Evolutionary conservation across 2,888 invertebrate species (phyloP).

Genomic region (Galeopsomyia nigrocyanea): DNA sequence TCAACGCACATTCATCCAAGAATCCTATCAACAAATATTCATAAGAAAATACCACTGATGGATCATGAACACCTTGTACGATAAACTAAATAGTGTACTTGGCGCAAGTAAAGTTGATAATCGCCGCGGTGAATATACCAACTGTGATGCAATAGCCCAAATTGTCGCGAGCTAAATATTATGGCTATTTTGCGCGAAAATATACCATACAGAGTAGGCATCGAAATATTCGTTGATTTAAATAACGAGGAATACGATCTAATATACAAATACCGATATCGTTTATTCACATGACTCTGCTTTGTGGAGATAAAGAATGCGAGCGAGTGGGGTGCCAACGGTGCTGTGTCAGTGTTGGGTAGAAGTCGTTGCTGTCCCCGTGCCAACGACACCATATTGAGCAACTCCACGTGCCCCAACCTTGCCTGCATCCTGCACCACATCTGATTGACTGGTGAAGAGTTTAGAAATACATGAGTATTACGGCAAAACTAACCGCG

Average conservation of each 20-base stretch:
- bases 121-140: conserved; percentile 30
- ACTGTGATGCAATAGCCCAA: conserved; percentile 18
- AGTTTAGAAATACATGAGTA: conserved; percentile 69
- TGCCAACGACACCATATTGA: conserved; percentile 65
- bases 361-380: conserved; percentile 62
- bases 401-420: conserved; percentile 63
- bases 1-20: conserved; percentile 29
- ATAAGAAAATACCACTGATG: too few species aligned
- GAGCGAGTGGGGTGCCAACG: conserved; percentile 68
- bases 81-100: background rate
- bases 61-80: too few species aligned
- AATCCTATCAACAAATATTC: conserved; percentile 22
- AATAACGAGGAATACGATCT: conserved; percentile 69
- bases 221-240: conserved; percentile 53
- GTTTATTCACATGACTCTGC: conserved; percentile 70
- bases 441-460: conserved; percentile 68
- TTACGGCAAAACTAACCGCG: conserved; percentile 63
- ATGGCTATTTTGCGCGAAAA: too few species aligned
- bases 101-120: conserved; percentile 18
- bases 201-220: background rate
- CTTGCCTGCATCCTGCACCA: conserved; percentile 68
- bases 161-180: conserved; percentile 1
- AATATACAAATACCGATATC: conserved; percentile 70
- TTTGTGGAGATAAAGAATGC: conserved; percentile 68
- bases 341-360: conserved; percentile 66